phyloP scores from a whole-genome alignment of 2,888 invertebrate genomes.

The Serripes groenlandicus region DNA sequence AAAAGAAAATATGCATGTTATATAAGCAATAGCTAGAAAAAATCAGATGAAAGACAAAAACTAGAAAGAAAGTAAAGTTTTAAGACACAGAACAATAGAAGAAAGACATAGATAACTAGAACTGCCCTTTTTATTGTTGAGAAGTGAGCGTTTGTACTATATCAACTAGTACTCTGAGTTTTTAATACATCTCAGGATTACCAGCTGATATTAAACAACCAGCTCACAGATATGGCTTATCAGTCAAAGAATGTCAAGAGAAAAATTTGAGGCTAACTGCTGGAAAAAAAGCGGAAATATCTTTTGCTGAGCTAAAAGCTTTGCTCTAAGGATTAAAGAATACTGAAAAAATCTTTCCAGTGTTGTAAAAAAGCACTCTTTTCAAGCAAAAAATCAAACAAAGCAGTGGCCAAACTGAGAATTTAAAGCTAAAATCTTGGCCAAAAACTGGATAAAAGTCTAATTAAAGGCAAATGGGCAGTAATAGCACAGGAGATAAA shows the following conservation, averaged over 20 bases:
- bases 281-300: conserved; percentile 38
- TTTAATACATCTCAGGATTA: conserved; percentile 90
- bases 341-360: conserved; percentile 33
- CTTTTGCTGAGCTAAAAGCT: conserved; percentile 59
- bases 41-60: background rate
- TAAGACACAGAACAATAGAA: conserved; percentile 26
- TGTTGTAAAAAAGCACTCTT: conserved; percentile 49
- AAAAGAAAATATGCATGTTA: no score
- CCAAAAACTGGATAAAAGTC: conserved; percentile 28
- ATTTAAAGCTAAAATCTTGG: conserved; percentile 28
- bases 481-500: conserved; percentile 63
- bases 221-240: conserved; percentile 69
- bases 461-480: conserved; percentile 58
- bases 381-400: conserved; percentile 56
- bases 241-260: background rate
- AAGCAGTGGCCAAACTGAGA: conserved; percentile 41
- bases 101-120: conserved; percentile 36
- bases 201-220: conserved; percentile 98
- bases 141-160: conserved; percentile 77
- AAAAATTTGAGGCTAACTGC: conserved; percentile 51
- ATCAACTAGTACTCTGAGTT: conserved; percentile 85
- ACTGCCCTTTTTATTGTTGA: conserved; percentile 69
- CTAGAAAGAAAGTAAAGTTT: conserved; percentile 21
- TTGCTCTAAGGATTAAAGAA: conserved; percentile 60
- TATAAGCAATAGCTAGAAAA: background rate